Evolutionary conservation across 1,140 invertebrate species (phyloP), one percentile per base, ranked within the genome.

Genomic region (Neodiprion pinetum): DNA sequence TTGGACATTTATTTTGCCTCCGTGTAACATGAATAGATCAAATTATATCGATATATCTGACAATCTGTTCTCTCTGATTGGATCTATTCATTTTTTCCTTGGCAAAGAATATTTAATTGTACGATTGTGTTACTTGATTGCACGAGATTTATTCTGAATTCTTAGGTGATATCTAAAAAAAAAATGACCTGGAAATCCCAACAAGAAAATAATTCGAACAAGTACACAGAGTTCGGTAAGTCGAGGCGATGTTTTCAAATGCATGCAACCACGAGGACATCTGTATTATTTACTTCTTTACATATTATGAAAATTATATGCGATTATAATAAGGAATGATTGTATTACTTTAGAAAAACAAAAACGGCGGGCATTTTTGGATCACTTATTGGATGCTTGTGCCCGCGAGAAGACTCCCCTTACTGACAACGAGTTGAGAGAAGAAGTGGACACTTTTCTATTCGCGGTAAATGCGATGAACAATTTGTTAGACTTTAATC

Each of bases 391-490:
- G 12, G 90, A 93, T 76, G 86, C 90, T 66, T 89, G 87, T 67
- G 81, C 80, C 47, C 85, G 88, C 23, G 88, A 90, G 74, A 90
- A 88, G n/a, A 84, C 87, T 48, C 83, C 87, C 0, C 83, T 95
- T 47, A 91, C 89, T 14, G 90, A 93, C 77, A 81, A 90, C 66
- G 93, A 94, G 80, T 92, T 96, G 11, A 81, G 90, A 74, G 92
- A 94, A 85, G 92, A 94, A 88, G 92, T 94, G 0, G 92, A 95
- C 75, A 95, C 94, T 0, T 94, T 95, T 80, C 93, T 95, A 91
- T 95, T 95, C 88, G 93, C 91, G 86, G 94, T 95, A 76, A 81
- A 79, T 83, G n/a, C 9, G 53, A 61, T 61, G 11, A 61, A 61
- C 53, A 61, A 61, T 61, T 17, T 61, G 11, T 17, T 40, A 40